A percentile compares a stretch with the other conserved stretches of the same genome.
These are phyloP conservation scores for Drosophila meridionalis DNA, from an alignment of 2,888 invertebrate species.

Conservation along the genomic window DNA sequence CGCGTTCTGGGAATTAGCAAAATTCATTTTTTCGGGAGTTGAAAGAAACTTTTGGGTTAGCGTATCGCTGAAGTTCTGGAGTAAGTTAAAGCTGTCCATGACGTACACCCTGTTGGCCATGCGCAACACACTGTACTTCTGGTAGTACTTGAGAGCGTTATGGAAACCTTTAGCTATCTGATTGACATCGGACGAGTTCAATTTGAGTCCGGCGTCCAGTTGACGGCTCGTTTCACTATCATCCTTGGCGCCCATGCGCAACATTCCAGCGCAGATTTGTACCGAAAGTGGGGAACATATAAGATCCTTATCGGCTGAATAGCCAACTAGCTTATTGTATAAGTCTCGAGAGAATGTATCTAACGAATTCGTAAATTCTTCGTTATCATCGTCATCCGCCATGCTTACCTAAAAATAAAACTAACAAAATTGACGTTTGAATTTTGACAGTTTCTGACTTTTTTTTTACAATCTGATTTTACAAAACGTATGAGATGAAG, in stretches of 20 bases:
- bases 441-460: background rate
- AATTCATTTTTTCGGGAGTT: slow-evolving; percentile 88
- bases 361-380: background rate
- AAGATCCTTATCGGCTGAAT: slow-evolving; percentile 28
- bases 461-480: background rate
- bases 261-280: slow-evolving; percentile 50
- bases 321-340: background rate
- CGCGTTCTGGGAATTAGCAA: slow-evolving; percentile 85
- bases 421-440: too few relatives aligned
- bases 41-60: slow-evolving; percentile 88
- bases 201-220: slow-evolving; percentile 42
- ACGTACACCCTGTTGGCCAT: slow-evolving; percentile 91
- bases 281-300: slow-evolving; percentile 57
- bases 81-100: slow-evolving; percentile 86
- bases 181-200: background rate
- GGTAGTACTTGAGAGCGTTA: slow-evolving; percentile 45
- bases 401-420: background rate
- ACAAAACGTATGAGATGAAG: background rate
- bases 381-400: background rate
- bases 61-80: slow-evolving; percentile 86
- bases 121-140: slow-evolving; percentile 75
- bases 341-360: slow-evolving; percentile 1
- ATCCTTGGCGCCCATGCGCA: slow-evolving; percentile 50
- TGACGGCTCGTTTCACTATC: slow-evolving; percentile 40
- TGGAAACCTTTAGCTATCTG: slow-evolving; percentile 42